Conservation (phyloP, 2,797 vertebrate genomes). For the Urocyon cinereoargenteus region DNA sequence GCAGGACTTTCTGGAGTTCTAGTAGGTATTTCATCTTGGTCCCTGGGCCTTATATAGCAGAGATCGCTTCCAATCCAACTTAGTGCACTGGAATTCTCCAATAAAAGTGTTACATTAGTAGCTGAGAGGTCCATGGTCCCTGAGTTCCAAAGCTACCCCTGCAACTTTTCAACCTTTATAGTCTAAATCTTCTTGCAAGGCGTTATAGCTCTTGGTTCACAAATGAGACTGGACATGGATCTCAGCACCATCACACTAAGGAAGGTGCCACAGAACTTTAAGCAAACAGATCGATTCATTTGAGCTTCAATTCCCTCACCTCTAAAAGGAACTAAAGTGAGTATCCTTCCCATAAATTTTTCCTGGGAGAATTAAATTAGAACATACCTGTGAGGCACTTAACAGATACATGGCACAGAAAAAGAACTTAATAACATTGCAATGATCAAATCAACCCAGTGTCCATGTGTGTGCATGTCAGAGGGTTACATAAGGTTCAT, state of each 20-base stretch:
- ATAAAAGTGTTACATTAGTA: no score
- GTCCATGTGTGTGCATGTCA: neutral
- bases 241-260: neutral
- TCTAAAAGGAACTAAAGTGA: neutral
- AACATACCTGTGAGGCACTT: neutral
- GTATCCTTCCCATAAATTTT: neutral
- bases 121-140: neutral
- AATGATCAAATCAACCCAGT: neutral
- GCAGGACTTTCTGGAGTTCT: neutral
- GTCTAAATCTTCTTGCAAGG: neutral
- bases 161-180: no score
- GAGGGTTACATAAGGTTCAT: neutral
- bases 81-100: neutral
- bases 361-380: neutral
- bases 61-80: fast-evolving
- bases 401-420: neutral
- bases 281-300: neutral
- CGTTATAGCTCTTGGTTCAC: neutral
- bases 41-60: neutral
- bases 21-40: no score
- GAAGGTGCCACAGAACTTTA: neutral
- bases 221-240: fast-evolving
- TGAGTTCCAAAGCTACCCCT: neutral
- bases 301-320: neutral
- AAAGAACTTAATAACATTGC: neutral